Conservation (phyloP, 2,888 invertebrate species). For the Acanthococcus lagerstroemiae region DNA sequence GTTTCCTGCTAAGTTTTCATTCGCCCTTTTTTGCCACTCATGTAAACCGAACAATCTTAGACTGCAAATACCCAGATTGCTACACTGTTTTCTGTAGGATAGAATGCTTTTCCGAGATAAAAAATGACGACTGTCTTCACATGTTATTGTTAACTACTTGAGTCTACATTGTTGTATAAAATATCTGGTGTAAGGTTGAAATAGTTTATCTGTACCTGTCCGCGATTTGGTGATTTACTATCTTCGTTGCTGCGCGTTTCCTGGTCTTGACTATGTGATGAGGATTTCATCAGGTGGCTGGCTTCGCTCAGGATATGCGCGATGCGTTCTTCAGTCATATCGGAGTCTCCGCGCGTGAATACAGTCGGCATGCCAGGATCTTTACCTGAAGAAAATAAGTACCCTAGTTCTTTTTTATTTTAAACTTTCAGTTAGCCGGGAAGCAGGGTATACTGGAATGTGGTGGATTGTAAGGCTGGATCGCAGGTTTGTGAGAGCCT, state of each 20-base stretch:
- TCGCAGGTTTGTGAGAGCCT: no score
- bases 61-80: no score
- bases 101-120: no score
- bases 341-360: constrained; percentile 51
- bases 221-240: constrained; percentile 58
- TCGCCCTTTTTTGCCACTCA: no score
- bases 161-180: no score
- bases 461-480: not conserved
- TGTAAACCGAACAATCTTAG: no score
- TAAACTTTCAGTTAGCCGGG: constrained; percentile 25
- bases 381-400: constrained; percentile 55
- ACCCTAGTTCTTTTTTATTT: constrained; percentile 34
- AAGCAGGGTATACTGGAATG: no score
- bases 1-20: no score
- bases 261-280: constrained; percentile 43
- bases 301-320: constrained; percentile 89
- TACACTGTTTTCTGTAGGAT: no score
- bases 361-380: constrained; percentile 69
- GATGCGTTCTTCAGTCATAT: constrained; percentile 80
- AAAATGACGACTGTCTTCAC: no score
- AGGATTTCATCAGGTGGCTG: constrained; percentile 70
- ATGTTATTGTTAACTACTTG: no score
- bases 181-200: no score
- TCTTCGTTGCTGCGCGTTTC: constrained; percentile 68
- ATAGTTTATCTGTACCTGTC: constrained; percentile 37